Base-by-base conservation (phyloP, 2,113 vertebrate species). In the Gopherus evgoodei region DNA sequence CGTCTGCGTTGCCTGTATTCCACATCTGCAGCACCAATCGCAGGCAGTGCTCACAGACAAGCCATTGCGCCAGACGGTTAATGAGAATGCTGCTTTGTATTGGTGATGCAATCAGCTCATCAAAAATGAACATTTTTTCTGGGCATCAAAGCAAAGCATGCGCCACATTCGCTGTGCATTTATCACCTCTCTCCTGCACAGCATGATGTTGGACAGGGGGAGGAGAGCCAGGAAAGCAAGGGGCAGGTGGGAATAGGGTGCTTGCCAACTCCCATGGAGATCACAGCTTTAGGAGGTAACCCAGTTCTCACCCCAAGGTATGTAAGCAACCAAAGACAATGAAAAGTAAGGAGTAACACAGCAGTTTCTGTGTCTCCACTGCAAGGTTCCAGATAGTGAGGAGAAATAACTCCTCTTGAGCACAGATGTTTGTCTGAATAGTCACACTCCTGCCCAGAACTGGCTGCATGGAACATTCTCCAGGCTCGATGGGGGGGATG, bases 401-500 rank as follows among this genome's bases (percentile, higher is more conserved):
- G 31, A 19, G 8, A n/a, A 69, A 19, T 7, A 35, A 65, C 59
- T 3, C 17, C 59, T 65, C 57, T 13, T 35, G 59, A 65, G 31
- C 59, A 65, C 62, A 59, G 11, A 31, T 29, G 57, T 59, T 59
- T 59, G 27, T 59, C 27, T 17, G 62, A n/a, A 69, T n/a, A 69
- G 62, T 17, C 35, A 21, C 7, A 8, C 31, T 35, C 31, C 62
- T 9, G 62, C 35, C 19, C 62, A n/a, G 35, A 69, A 31, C 62
- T n/a, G 62, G 35, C 35, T 69, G 31, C 62, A 16, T 9, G 42
- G 8, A 79, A n/a, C 27, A 2, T 56, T 3, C 1, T 0, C 75
- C 75, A 12, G 24, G 57, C 57, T 59, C 5, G 57, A 31, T 21
- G 0, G 11, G 4, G 42, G 21, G 1, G 0, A n/a, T 5, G 35